Evolutionary conservation across 2,113 vertebrate species (phyloP), one percentile per base, ranked within the genome.

Genomic region (Leiothrix lutea): DNA sequence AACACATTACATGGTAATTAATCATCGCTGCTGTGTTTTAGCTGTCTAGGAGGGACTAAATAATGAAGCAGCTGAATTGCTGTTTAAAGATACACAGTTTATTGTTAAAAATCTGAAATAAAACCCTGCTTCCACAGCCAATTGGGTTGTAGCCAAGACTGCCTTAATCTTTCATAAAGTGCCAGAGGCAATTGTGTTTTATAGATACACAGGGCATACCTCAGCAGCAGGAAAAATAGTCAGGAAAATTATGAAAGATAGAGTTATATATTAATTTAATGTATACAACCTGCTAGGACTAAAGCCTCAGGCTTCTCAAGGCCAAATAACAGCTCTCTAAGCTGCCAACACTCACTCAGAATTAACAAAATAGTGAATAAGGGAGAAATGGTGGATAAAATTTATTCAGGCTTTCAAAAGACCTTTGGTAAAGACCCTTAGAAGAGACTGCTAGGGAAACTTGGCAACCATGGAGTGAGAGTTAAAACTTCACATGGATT

Each of bases 391-490:
- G 88, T 33, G 85, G 90, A 84, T 80, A 95, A 96, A 95, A 95
- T 88, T 72, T 83, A 95, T 97, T 95, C 95, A 96, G 70, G 26
- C 33, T 83, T 94, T 96, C 90, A 89, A 97, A 97, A 92, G 85
- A 35, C 84, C 87, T 94, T 94, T 94, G 65, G 86, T 94, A 96
- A 96, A 84, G 78, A 66, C 71, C 44, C 28, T 91, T 82, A 80
- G 12, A 97, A 89, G 58, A 85, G 58, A 47, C 84, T 92, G 36
- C 79, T 85, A 65, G 23, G 45, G 53, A 78, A 95, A 87, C 88
- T 94, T 62, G 64, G 87, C 90, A 97, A 94, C 87, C 94, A 92
- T 93, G 91, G 88, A 96, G 82, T 91, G 62, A 87, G 88, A 92
- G 42, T 77, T 81, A 94, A 95, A 90, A 89, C 36, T 90, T 94